phyloP scores from a whole-genome alignment of 2,888 invertebrate species.

The Nephrotoma guestfalica region DNA sequence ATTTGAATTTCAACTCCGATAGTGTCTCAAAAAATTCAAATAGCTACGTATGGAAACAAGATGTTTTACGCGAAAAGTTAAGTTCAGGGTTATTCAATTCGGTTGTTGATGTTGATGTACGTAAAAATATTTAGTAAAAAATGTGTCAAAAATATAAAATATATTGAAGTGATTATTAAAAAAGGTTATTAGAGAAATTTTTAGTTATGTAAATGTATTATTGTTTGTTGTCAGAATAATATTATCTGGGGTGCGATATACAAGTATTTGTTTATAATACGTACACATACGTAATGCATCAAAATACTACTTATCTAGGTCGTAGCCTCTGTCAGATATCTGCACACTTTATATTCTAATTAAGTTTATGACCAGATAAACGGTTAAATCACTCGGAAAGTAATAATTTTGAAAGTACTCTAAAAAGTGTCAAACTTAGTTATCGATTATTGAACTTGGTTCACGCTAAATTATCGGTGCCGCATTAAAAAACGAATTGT shows the following conservation, averaged over 20 bases:
- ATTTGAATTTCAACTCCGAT: neutral
- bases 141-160: neutral
- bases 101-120: neutral
- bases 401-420: no score
- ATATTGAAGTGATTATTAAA: neutral
- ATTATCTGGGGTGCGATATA: neutral
- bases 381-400: no score
- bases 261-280: neutral
- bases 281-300: neutral
- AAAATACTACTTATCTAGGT: neutral
- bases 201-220: neutral
- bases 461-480: no score
- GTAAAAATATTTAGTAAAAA: neutral
- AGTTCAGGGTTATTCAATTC: neutral
- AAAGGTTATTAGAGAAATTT: neutral
- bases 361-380: no score
- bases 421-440: no score
- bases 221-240: neutral
- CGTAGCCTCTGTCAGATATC: neutral
- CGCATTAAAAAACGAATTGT: no score
- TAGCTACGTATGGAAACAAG: neutral
- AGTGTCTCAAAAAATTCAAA: neutral
- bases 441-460: no score
- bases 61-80: neutral
- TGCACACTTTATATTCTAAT: neutral